phyloP scores from a whole-genome alignment of 53 echinoderm and acorn worm species.

The Arbacia lixula region DNA sequence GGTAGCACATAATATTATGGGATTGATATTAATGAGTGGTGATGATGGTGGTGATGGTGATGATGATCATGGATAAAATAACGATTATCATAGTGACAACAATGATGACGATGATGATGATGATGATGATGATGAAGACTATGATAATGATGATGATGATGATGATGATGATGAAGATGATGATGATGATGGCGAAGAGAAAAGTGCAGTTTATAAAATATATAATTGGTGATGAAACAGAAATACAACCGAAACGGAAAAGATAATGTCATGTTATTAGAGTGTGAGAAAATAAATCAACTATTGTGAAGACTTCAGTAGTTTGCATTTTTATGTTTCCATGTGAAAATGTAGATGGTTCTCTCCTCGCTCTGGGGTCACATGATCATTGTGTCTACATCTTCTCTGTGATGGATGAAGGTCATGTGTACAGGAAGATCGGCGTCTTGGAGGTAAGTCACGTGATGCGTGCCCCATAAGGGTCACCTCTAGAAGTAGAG shows the following conservation, averaged over 20 bases:
- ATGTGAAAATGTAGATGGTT: conserved; percentile 75
- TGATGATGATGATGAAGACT: neutral
- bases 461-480: too few species aligned
- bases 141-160: neutral
- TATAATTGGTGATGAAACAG: too few species aligned
- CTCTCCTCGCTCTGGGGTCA: conserved; percentile 82
- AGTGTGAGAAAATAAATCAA: too few species aligned
- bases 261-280: too few species aligned
- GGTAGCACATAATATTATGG: too few species aligned
- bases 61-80: neutral
- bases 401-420: conserved; percentile 93
- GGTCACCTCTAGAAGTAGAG: too few species aligned
- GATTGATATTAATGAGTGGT: neutral
- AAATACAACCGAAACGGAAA: too few species aligned
- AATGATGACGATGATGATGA: neutral
- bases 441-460: conserved; percentile 74
- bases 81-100: neutral
- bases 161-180: neutral
- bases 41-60: neutral
- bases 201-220: too few species aligned
- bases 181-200: neutral
- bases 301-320: too few species aligned
- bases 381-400: conserved; percentile 91
- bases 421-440: conserved; percentile 89
- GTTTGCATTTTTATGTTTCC: too few species aligned